Conservation (phyloP, 2,797 vertebrate species). For the Leucoraja ocellata region DNA sequence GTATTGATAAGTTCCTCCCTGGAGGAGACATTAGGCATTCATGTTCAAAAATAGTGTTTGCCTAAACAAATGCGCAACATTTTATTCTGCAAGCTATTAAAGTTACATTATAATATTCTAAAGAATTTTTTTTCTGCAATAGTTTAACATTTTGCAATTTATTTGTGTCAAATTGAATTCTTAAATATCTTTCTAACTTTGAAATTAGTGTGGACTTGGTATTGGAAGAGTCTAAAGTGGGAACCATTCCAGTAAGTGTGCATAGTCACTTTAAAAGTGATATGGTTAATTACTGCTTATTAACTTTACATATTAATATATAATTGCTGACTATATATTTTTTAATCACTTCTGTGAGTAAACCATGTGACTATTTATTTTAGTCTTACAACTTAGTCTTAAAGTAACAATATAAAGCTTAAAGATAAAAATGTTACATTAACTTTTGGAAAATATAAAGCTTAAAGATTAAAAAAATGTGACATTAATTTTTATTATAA, state of each 20-base stretch:
- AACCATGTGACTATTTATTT: background rate
- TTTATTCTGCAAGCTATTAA: no score
- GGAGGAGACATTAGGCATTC: no score
- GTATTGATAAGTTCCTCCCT: background rate
- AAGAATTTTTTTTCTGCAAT: no score
- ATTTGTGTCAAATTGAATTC: background rate
- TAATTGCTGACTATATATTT: background rate
- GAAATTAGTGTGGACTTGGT: background rate
- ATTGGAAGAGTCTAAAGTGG: constrained; percentile 14
- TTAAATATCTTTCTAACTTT: background rate
- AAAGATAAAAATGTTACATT: background rate
- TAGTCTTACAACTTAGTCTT: background rate
- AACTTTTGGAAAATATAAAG: background rate
- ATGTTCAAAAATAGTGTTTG: background rate
- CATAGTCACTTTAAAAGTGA: background rate
- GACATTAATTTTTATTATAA: background rate
- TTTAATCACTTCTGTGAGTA: background rate
- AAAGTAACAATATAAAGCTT: background rate
- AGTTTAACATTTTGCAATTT: background rate
- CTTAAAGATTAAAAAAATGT: background rate
- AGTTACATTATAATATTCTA: background rate
- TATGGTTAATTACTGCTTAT: background rate
- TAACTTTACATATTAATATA: background rate
- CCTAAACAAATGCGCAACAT: background rate
- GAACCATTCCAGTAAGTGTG: background rate